Evolutionary conservation across 2,797 vertebrate species (phyloP), one percentile per base, ranked within the genome.

Genomic region (Lepilemur septentrionalis): DNA sequence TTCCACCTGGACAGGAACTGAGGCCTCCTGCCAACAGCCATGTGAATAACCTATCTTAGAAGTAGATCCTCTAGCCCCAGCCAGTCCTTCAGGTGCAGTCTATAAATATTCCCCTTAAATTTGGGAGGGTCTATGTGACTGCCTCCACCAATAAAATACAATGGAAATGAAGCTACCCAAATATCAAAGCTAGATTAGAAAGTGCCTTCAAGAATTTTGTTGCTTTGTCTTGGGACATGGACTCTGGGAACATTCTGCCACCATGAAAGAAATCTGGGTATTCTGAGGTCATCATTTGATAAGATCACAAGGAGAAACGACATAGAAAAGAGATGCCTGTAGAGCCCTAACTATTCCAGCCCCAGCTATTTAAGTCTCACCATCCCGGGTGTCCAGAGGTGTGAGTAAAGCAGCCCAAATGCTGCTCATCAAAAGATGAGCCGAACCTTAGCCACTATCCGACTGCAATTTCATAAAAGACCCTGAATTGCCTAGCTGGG

Each of bases 1-100:
- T 48, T 38, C 13, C 72, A 18, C 0, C 1, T 6, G 63, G 7
- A 41, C 61, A 70, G 35, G 35, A 59, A 50, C 61, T n/a, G 32
- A 75, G 82, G 41, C 52, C 41, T 69, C 15, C 50, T 15, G 73
- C 28, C 57, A 91, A 61, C 28, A 41, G n/a, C 23, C n/a, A 22
- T 2, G 30, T 46, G 61, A 79, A 63, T n/a, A 20, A 35, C 38
- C 15, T 70, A 9, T 25, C 41, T 69, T 20, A 50, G 61, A 38
- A 84, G 79, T 18, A 46, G 4, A 73, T 14, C 14, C 20, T 12
- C 28, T 22, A 67, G 15, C 4, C 38, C 48, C 67, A 48, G 30
- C 15, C 7, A 57, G 32, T 15, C 10, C 41, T 48, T 59, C 38
- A 38, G 48, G 38, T 10, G 0, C 18, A 43, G 20, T n/a, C 67